Conservation (phyloP, 2,113 vertebrate genomes). For the Sprattus sprattus region DNA sequence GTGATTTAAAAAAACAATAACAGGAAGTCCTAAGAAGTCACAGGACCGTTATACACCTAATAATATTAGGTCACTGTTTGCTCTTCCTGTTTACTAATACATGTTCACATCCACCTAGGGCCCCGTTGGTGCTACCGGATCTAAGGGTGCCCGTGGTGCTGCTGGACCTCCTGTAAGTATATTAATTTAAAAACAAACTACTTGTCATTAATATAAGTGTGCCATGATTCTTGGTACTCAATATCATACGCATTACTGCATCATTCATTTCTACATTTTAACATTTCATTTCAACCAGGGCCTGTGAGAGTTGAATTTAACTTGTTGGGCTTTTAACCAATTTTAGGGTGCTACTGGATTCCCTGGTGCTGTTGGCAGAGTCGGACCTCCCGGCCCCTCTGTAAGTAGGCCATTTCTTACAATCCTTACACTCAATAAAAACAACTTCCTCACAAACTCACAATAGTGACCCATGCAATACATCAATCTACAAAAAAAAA, state of each 20-base stretch:
- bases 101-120: conserved; percentile 71
- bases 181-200: background rate
- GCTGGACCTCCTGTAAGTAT: conserved; percentile 92
- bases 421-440: background rate
- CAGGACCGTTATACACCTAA: background rate
- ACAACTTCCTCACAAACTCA: background rate
- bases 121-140: conserved; percentile 87
- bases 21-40: too few relatives aligned
- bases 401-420: conserved; percentile 72
- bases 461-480: background rate
- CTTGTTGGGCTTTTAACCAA: background rate
- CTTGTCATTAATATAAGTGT: background rate
- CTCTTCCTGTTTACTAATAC: conserved; percentile 11
- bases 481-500: background rate
- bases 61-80: background rate
- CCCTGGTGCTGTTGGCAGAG: conserved; percentile 86
- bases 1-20: background rate
- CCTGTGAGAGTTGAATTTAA: background rate
- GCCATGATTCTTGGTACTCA: background rate
- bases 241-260: background rate
- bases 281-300: background rate
- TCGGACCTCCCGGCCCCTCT: conserved; percentile 90
- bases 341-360: conserved; percentile 89
- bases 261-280: conserved; percentile 8
- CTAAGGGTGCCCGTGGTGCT: conserved; percentile 90